Base-by-base conservation (phyloP, 2,797 vertebrate species). In the Alouatta caraya region DNA sequence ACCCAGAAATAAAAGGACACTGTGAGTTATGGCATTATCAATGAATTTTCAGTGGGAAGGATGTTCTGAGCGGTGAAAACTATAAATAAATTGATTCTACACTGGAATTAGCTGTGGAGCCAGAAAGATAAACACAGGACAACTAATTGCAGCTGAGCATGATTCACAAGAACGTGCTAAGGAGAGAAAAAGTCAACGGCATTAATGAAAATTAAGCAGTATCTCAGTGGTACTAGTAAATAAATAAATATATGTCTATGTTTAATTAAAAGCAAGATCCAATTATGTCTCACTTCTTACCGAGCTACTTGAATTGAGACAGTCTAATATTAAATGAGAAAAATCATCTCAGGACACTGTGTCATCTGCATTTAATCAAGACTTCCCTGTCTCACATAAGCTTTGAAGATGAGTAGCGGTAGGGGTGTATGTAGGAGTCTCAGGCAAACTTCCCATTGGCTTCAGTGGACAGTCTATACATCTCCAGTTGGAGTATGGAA, bases 241-340 rank as follows among this genome's bases (percentile, higher is more conserved):
- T 97, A 92, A 95, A 95, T 94, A 96, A 90, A 90, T 96, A 96
- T 83, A 91, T 95, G 70, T 89, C 12, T 83, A 67, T 79, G 67
- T 94, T 84, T 95, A 97, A 94, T 96, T 97, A 95, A 96, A 94
- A 94, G 70, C 88, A 93, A 97, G 94, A 78, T 61, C 59, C 37
- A 94, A 93, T 97, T 95, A 96, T 73, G 46, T 88, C 82, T 88
- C 37, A 0, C 94, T 95, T 95, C 84, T 94, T 93, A 84, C 44
- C 80, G 79, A 93, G 92, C 84, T 95, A 83, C 73, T 96, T 88
- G 94, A 97, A 97, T 94, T 84, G 96, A 92, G 90, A 76, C 90
- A 95, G 90, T 87, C 61, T 97, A 88, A 90, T 86, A 55, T 94
- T 93, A 97, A 97, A 87, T 86, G 88, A 97, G 90, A 96, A 96